Base-by-base conservation (phyloP, 1,140 invertebrate species). In the Sitophilus oryzae region DNA sequence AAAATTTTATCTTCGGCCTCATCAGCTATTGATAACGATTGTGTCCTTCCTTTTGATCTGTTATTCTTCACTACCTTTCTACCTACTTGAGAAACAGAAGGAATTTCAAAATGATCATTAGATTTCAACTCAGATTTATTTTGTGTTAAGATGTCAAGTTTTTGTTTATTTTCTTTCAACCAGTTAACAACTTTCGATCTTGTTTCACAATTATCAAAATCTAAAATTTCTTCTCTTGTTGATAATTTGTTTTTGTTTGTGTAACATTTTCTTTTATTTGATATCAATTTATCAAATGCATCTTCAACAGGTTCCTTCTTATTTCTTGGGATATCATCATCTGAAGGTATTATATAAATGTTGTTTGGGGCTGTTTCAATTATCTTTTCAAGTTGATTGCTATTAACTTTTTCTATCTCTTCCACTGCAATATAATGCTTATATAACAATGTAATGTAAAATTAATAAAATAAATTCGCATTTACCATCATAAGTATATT, bases 401-500 rank as follows among this genome's bases (percentile, higher is more conserved):
- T 43, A 16, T 41, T 30, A 15, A 8, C 16, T 21, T 9, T 16
- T 19, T 40, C 6, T 51, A 14, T 23, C 20, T 3, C 6, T 45
- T 45, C 25, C 11, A 9, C 19, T 22, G 3, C 11, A 20, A 45
- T 3, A 45, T 45, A 30, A 34, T 20, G n/a, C 14, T 16, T 23
- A 37, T 30, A 18, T 9, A 44, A 45, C 10, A 42, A 10, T 4
- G 2, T 10, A 5, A 8, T 20, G 22, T 18, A 42, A 43, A 25
- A 11, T 52, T 43, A 3, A 21, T 51, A 10, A 35, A 53, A 36
- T 45, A 30, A 43, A 18, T 2, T n/a, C 20, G 15, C 19, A 52
- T 44, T 36, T 52, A 60, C 58, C 52, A 18, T 56, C 45, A 36
- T 38, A 20, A 16, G 23, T 41, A 47, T 56, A 60, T 34, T 46